phyloP scores from a whole-genome alignment of 30 jellyfish, hydroid and myxozoan species.

The Cassiopea andromeda region DNA sequence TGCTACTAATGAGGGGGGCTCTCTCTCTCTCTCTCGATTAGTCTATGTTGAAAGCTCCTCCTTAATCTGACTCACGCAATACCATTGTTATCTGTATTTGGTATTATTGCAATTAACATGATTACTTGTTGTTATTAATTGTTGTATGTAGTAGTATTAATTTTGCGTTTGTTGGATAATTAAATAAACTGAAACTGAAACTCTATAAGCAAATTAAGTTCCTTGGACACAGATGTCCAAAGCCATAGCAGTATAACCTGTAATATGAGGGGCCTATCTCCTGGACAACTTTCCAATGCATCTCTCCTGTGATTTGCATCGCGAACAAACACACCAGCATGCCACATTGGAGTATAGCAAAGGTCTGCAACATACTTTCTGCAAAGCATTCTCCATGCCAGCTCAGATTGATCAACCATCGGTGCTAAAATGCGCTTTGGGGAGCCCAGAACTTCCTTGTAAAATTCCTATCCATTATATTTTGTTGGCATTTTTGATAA shows the following conservation, averaged over 20 bases:
- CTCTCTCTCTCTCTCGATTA: too few relatives aligned
- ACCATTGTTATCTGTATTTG: too few relatives aligned
- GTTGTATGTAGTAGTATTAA: too few relatives aligned
- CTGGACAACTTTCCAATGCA: conserved; percentile 85
- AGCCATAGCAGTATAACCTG: conserved; percentile 79
- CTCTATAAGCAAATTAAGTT: background rate
- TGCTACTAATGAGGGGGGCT: too few relatives aligned
- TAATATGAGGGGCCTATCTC: conserved; percentile 92
- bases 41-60: too few relatives aligned
- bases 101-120: too few relatives aligned
- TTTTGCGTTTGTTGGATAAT: too few relatives aligned
- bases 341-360: conserved; percentile 99
- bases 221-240: too few relatives aligned
- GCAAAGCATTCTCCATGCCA: conserved; percentile 92
- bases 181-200: background rate
- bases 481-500: conserved; percentile 63
- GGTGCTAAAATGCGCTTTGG: conserved; percentile 95
- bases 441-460: conserved; percentile 77
- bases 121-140: too few relatives aligned
- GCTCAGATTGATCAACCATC: conserved; percentile 98
- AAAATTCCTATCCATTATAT: conserved; percentile 64
- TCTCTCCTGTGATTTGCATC: conserved; percentile 92
- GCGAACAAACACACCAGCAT: conserved; percentile 93
- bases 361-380: conserved; percentile 92
- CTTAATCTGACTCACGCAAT: too few relatives aligned